Evolutionary conservation across 1,140 invertebrate species (phyloP).

Genomic region (Conopomorpha cramerella): DNA sequence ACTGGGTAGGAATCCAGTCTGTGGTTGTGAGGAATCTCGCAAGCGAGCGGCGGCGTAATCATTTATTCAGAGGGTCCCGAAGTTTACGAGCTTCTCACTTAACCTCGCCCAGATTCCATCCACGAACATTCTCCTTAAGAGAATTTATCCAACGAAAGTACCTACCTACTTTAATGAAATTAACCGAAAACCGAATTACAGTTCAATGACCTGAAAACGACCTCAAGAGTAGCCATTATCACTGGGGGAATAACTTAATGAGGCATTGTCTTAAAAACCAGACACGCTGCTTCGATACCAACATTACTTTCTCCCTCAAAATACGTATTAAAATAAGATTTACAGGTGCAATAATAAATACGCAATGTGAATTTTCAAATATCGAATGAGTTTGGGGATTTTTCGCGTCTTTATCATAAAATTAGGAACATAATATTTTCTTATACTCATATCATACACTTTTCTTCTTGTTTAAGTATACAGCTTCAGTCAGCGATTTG

Average conservation of each 20-base stretch:
- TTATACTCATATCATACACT: no score
- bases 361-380: no score
- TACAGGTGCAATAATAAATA: no score
- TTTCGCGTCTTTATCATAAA: no score
- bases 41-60: no score
- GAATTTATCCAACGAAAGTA: constrained; percentile 10
- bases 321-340: no score
- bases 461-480: no score
- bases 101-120: neutral
- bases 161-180: constrained; percentile 21
- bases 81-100: constrained; percentile 1
- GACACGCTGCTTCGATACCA: neutral
- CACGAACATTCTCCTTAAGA: constrained; percentile 3
- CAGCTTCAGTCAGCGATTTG: no score
- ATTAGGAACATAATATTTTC: no score
- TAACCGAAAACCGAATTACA: constrained; percentile 19
- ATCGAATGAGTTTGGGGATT: no score
- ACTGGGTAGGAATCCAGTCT: no score
- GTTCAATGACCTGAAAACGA: constrained; percentile 21
- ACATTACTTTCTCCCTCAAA: constrained; percentile 4
- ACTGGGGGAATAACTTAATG: constrained; percentile 18
- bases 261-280: constrained; percentile 12
- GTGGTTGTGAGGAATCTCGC: no score
- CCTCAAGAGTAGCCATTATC: constrained; percentile 13
- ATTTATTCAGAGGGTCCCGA: neutral